Base-by-base conservation (phyloP, 2,113 vertebrate species). In the Ciconia stormi region DNA sequence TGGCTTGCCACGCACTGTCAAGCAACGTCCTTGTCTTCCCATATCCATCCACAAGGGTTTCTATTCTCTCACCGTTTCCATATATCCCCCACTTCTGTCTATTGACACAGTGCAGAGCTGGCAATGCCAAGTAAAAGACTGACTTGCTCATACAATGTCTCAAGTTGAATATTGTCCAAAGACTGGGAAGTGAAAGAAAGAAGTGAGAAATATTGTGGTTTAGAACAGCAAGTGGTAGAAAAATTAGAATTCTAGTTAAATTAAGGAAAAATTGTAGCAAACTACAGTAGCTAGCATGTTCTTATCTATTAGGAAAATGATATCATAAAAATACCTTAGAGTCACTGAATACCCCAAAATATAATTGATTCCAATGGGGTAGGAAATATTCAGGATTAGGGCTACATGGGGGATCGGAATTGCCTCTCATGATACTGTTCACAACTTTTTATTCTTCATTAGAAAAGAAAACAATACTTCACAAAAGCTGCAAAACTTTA, bases 1-100 rank as follows among this genome's bases (percentile, higher is more conserved):
- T 32, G 36, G 16, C 7, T 66, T 29, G 7, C 58, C 49, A 56
- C 72, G 69, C 22, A 5, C 5, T 53, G 20, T 65, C 46, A 84
- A n/a, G 14, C 29, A 72, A 25, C 0, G 0, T 47, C 55, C n/a
- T 50, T 62, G 17, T 62, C 19, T 20, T 82, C 23, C 27, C 36
- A 77, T 22, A 22, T 32, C 13, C 16, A 77, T 4, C 25, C 25
- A 58, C 21, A n/a, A 16, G 73, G 66, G 10, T 50, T 87, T 59
- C 61, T 47, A 3, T 47, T 55, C 47, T 55, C n/a, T 50, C 47
- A 26, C 6, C 32, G 18, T 36, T 21, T 74, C 13, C 19, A 16
- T 47, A 56, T 5, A 4, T 1, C 5, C 18, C 17, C n/a, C 8
- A 44, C 8, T 62, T 73, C 12, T 38, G 6, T 13, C n/a, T 59